Conservation (phyloP, 2,797 vertebrate species). For the Fundulus diaphanus region DNA sequence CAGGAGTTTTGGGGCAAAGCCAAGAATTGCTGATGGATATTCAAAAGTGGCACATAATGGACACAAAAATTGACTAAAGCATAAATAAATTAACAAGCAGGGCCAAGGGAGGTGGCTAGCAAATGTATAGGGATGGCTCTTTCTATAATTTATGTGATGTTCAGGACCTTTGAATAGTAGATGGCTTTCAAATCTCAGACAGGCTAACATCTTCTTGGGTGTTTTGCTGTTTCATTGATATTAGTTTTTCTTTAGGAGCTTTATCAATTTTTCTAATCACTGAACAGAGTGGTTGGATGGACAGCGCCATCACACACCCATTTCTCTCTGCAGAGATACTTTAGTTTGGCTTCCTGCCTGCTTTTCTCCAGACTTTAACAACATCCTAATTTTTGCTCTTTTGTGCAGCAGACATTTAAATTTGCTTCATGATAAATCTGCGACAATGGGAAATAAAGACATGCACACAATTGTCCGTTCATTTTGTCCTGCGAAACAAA, state of each 20-base stretch:
- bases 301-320: background rate
- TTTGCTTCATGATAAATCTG: background rate
- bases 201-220: background rate
- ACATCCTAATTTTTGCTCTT: background rate
- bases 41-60: background rate
- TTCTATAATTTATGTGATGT: background rate
- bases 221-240: background rate
- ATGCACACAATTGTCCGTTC: too few species aligned
- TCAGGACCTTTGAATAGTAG: background rate
- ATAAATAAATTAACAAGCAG: background rate
- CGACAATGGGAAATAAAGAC: background rate
- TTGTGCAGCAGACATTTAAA: background rate
- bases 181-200: background rate
- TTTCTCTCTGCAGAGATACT: background rate
- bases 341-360: background rate
- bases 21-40: background rate
- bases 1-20: background rate
- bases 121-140: background rate
- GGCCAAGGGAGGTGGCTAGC: background rate
- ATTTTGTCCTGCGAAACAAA: background rate
- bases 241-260: background rate
- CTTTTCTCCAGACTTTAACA: background rate
- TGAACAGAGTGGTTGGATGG: background rate
- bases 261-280: background rate
- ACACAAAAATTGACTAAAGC: too few species aligned